These are phyloP conservation scores for Psittacara wagleri DNA, from an alignment of 2,113 vertebrate species.

Conservation along the genomic window DNA sequence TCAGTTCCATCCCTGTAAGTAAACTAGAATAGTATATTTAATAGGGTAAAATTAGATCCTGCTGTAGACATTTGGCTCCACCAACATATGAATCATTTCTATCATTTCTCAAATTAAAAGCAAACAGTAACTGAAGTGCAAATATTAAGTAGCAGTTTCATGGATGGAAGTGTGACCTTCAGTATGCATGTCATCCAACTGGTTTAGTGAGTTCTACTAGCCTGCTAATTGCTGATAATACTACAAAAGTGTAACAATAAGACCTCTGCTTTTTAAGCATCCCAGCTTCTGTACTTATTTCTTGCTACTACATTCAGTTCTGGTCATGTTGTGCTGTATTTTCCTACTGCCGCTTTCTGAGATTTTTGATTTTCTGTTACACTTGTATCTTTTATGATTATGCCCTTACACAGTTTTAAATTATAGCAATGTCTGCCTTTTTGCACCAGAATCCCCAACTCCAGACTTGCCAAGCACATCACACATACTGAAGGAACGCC, in stretches of 20 bases:
- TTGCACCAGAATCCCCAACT: neutral
- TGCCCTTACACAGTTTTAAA: neutral
- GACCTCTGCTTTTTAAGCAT: neutral
- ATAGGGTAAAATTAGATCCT: neutral
- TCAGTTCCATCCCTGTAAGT: neutral
- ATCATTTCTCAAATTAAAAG: neutral
- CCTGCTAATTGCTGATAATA: neutral
- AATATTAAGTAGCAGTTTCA: conserved; percentile 10
- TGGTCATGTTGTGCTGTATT: neutral
- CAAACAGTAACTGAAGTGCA: neutral
- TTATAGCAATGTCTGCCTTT: neutral
- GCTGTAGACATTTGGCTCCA: neutral
- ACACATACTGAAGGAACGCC: neutral
- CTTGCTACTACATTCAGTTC: neutral
- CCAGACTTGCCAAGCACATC: neutral
- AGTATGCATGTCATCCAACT: conserved; percentile 18
- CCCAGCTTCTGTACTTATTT: neutral
- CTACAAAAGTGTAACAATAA: neutral
- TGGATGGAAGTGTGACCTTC: neutral
- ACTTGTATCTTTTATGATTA: neutral
- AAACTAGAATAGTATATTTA: neutral
- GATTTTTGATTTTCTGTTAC: neutral
- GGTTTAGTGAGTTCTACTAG: conserved; percentile 41
- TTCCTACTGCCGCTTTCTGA: neutral
- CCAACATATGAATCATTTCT: neutral